Percentiles rank a stretch among this genome's conserved stretches.
phyloP scores from a whole-genome alignment of 2,113 vertebrate species.

The Mustela lutreola region DNA sequence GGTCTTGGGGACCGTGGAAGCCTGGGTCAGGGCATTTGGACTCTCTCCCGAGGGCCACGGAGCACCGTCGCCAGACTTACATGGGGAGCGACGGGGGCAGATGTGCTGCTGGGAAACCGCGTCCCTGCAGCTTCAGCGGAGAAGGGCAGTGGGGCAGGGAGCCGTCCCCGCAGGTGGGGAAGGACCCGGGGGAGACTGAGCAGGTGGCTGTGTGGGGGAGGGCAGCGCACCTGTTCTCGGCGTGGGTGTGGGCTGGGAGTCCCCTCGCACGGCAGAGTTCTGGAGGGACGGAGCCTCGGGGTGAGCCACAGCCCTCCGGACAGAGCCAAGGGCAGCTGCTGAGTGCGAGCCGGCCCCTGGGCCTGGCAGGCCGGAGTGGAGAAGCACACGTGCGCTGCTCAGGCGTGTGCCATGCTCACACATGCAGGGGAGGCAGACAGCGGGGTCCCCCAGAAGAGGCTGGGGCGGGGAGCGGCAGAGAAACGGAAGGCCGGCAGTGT shows the following conservation, averaged over 20 bases:
- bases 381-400: neutral
- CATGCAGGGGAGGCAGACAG: neutral
- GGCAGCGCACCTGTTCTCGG: neutral
- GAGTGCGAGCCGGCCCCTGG: neutral
- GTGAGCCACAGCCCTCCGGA: neutral
- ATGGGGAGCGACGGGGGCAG: neutral
- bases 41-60: neutral
- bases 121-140: neutral
- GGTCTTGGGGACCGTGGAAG: neutral
- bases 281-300: neutral
- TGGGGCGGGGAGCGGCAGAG: neutral
- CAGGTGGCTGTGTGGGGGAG: neutral
- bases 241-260: neutral
- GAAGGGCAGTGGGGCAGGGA: neutral
- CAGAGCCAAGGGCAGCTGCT: neutral
- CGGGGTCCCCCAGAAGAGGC: neutral
- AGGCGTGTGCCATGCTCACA: too few species aligned
- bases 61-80: neutral
- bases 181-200: neutral
- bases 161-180: fast-evolving
- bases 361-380: neutral
- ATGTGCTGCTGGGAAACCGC: neutral
- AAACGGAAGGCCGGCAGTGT: neutral
- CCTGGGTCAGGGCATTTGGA: neutral
- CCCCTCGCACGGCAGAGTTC: neutral